Conservation (phyloP, 2,888 invertebrate genomes). For the Tipula confusa region DNA sequence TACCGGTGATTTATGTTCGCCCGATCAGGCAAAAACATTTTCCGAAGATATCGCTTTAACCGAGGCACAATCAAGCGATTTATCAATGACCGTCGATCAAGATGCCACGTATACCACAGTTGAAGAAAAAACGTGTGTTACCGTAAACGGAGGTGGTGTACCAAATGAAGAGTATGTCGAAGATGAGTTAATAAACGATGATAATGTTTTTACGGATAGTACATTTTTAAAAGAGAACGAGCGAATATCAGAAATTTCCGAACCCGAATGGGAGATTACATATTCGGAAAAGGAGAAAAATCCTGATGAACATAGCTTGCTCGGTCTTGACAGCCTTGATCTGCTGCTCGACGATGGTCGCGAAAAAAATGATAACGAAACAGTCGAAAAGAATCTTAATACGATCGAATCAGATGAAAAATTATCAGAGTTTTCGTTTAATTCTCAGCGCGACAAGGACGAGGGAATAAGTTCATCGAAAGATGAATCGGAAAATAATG, state of each 20-base stretch:
- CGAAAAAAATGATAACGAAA: slow-evolving; percentile 27
- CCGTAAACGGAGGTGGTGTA: slow-evolving; percentile 32
- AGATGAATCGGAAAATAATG: background rate
- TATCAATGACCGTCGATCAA: slow-evolving; percentile 36
- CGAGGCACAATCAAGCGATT: slow-evolving; percentile 36
- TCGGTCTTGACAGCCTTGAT: slow-evolving; percentile 37
- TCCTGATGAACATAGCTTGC: slow-evolving; percentile 36
- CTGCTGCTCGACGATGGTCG: background rate
- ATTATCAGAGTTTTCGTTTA: background rate
- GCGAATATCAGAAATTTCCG: slow-evolving; percentile 39
- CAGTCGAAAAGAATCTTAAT: background rate
- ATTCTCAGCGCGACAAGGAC: background rate
- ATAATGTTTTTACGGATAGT: background rate
- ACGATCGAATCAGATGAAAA: background rate
- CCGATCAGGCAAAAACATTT: slow-evolving; percentile 39
- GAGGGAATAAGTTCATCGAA: slow-evolving; percentile 25
- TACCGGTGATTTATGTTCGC: slow-evolving; percentile 36
- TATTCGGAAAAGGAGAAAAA: background rate
- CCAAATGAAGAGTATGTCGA: background rate
- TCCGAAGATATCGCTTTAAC: slow-evolving; percentile 37
- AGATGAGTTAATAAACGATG: slow-evolving; percentile 4
- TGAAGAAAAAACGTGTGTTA: slow-evolving; percentile 38
- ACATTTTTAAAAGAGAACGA: slow-evolving; percentile 37
- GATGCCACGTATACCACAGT: slow-evolving; percentile 37
- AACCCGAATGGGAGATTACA: slow-evolving; percentile 37